phyloP scores from a whole-genome alignment of 2,888 invertebrate species.

The Cephus rjabovi region DNA sequence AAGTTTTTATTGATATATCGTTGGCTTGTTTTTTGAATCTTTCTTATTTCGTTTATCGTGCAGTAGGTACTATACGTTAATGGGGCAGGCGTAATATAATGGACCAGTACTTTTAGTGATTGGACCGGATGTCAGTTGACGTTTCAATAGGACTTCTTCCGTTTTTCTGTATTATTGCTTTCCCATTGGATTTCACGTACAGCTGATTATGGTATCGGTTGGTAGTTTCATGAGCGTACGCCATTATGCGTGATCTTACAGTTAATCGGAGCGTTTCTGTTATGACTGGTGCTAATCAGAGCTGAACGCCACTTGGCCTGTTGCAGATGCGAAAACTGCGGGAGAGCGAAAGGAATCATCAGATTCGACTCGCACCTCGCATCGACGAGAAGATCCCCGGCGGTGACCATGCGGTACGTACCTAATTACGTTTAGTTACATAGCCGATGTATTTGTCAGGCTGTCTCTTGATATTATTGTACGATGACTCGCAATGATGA shows the following conservation, averaged over 20 bases:
- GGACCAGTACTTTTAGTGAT: not conserved
- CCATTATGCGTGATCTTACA: not conserved
- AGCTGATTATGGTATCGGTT: not conserved
- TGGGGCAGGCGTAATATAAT: not conserved
- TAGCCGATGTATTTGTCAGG: not conserved
- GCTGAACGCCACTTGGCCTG: slow-evolving; percentile 11
- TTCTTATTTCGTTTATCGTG: not conserved
- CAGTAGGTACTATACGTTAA: not conserved
- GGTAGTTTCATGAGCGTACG: not conserved
- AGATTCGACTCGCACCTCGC: slow-evolving; percentile 49
- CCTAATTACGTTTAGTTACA: not conserved
- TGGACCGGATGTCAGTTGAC: not conserved
- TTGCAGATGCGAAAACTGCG: slow-evolving; percentile 71
- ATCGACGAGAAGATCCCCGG: slow-evolving; percentile 52
- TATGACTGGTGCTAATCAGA: not conserved
- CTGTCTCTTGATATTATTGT: not conserved
- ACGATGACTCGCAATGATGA: not conserved
- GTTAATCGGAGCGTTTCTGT: not conserved
- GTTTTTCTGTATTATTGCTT: not conserved
- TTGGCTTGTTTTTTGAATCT: not conserved
- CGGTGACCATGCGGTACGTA: slow-evolving; percentile 48
- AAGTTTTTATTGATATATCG: not conserved
- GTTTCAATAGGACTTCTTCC: not conserved
- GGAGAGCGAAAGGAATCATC: slow-evolving; percentile 67
- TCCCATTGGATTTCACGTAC: not conserved